Percentiles rank a stretch among this genome's conserved stretches.
Evolutionary conservation across 2,797 vertebrate genomes (phyloP).

Genomic region (Anabacerthia variegaticeps): DNA sequence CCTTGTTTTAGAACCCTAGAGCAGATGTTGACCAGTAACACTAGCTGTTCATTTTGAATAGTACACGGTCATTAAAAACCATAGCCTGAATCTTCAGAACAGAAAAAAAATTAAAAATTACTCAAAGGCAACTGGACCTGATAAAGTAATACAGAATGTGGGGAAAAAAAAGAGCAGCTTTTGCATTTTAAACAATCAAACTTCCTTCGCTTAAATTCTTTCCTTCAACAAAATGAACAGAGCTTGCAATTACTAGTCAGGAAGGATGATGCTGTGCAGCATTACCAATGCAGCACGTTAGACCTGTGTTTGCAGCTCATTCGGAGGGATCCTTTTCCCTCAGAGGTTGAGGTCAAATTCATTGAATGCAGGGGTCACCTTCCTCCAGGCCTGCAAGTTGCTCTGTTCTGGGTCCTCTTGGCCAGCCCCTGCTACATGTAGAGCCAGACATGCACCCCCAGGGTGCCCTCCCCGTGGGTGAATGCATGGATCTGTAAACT

Average conservation of each 20-base stretch:
- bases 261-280: background rate
- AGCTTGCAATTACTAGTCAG: background rate
- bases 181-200: background rate
- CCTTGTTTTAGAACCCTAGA: background rate
- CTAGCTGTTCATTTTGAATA: background rate
- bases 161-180: background rate
- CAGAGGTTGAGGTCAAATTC: background rate
- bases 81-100: background rate
- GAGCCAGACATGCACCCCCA: background rate
- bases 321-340: background rate
- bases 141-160: background rate
- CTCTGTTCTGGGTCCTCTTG: background rate
- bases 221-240: background rate
- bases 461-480: background rate
- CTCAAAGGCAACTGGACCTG: background rate
- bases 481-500: background rate
- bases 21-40: background rate
- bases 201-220: background rate
- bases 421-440: fast-evolving
- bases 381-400: background rate
- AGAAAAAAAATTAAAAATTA: background rate
- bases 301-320: background rate
- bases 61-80: background rate
- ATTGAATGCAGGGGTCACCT: fast-evolving
- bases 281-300: background rate